Percentiles rank a stretch among this genome's conserved stretches.
Evolutionary conservation across 2,113 vertebrate species (phyloP).

Genomic region (Rousettus leschenaultii): DNA sequence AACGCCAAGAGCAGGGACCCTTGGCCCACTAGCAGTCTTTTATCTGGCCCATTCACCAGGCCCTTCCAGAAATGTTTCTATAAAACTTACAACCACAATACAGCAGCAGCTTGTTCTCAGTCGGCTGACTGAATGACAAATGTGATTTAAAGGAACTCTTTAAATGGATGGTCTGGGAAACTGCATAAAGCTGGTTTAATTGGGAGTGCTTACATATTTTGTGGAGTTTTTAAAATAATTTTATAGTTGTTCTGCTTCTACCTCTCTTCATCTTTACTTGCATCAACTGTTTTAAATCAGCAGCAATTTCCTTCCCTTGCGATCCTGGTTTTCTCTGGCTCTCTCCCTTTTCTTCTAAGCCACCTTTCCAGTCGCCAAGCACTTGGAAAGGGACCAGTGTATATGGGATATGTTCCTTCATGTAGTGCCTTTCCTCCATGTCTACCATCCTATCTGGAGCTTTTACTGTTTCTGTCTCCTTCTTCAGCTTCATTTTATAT

Average conservation of each 20-base stretch:
- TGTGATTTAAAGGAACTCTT: slow-evolving; percentile 26
- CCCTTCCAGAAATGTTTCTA: slow-evolving; percentile 28
- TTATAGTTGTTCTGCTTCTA: slow-evolving; percentile 20
- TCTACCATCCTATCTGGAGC: neutral
- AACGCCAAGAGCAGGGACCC: neutral
- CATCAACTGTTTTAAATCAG: neutral
- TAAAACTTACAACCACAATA: slow-evolving; percentile 1
- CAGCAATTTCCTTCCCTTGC: neutral
- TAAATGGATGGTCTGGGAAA: slow-evolving; percentile 26
- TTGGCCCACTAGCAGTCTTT: slow-evolving; percentile 20
- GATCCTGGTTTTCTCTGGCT: neutral
- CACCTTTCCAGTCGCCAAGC: neutral
- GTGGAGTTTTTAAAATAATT: slow-evolving; percentile 34
- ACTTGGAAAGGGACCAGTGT: neutral
- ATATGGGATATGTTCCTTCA: neutral
- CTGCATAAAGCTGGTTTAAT: neutral
- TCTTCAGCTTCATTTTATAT: neutral
- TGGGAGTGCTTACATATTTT: neutral
- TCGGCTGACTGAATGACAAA: neutral
- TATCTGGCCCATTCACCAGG: neutral
- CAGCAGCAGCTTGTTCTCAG: neutral
- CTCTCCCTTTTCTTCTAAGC: neutral
- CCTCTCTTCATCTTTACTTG: neutral
- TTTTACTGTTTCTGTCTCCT: neutral
- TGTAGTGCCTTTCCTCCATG: neutral